phyloP scores from a whole-genome alignment of 2,113 vertebrate genomes.

The Corapipo altera region DNA sequence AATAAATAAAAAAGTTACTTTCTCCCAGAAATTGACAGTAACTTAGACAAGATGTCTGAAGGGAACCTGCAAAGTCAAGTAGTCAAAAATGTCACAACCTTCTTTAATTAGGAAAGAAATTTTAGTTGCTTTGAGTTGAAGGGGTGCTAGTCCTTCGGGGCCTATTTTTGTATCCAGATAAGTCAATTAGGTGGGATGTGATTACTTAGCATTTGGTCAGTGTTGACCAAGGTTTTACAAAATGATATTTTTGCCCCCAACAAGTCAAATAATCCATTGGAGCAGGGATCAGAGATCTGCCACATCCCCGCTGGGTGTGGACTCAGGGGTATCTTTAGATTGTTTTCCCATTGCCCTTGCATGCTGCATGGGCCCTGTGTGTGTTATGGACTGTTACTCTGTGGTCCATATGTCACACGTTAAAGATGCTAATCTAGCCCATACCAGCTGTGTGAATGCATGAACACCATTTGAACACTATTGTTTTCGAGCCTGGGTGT shows the following conservation, averaged over 20 bases:
- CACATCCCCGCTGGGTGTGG: not conserved
- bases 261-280: not conserved
- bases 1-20: not conserved
- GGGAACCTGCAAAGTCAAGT: not conserved
- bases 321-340: not conserved
- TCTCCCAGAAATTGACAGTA: not conserved
- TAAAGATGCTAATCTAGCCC: not conserved
- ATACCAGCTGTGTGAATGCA: not conserved
- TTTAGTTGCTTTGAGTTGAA: not conserved
- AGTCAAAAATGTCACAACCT: not conserved
- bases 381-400: not conserved
- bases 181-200: not conserved
- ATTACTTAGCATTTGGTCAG: not conserved
- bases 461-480: not conserved
- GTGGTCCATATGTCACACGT: not conserved
- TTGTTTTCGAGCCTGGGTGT: not conserved
- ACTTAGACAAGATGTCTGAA: not conserved
- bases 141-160: too few relatives aligned
- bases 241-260: not conserved
- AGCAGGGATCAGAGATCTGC: not conserved
- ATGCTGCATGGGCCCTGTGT: not conserved
- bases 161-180: not conserved
- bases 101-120: not conserved
- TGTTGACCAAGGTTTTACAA: not conserved
- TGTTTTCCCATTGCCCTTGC: not conserved